Evolutionary conservation across 1,140 invertebrate species (phyloP).

Genomic region (Macrosteles quadrilineatus): DNA sequence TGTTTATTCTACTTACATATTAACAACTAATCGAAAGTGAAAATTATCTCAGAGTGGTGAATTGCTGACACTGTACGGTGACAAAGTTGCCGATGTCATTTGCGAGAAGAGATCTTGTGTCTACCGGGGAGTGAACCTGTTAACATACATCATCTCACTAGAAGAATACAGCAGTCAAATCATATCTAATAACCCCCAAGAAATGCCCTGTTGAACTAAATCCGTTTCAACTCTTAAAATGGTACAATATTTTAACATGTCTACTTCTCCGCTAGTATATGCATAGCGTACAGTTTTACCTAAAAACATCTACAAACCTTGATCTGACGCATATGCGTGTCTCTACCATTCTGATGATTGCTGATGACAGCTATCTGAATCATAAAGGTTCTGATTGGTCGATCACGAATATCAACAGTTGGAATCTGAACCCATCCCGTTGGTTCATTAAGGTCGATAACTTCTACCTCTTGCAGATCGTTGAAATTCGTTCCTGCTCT

Average conservation of each 20-base stretch:
- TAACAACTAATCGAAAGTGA: no score
- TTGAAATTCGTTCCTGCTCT: constrained; percentile 95
- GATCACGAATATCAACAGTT: constrained; percentile 85
- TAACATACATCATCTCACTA: no score
- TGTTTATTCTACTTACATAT: no score
- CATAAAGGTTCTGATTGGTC: constrained; percentile 92
- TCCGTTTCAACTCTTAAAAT: no score
- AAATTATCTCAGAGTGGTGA: neutral
- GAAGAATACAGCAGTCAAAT: no score
- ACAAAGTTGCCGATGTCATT: constrained; percentile 9
- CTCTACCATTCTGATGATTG: constrained; percentile 98
- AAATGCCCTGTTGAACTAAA: no score
- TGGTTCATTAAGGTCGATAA: constrained; percentile 92
- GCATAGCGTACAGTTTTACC: no score
- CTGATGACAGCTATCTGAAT: constrained; percentile 96
- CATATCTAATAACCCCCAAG: no score
- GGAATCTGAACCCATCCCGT: constrained; percentile 94
- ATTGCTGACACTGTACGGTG: constrained; percentile 11
- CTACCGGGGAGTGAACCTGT: constrained; percentile 1
- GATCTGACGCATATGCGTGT: constrained; percentile 97
- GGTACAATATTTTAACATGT: no score
- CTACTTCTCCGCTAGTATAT: no score
- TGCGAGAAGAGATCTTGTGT: neutral
- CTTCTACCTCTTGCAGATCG: constrained; percentile 96
- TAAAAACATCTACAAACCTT: no score